A percentile compares a stretch with the other conserved stretches of the same genome.
These are phyloP conservation scores for Sebastiscus tertius DNA, from an alignment of 2,797 vertebrate species.

Conservation along the genomic window DNA sequence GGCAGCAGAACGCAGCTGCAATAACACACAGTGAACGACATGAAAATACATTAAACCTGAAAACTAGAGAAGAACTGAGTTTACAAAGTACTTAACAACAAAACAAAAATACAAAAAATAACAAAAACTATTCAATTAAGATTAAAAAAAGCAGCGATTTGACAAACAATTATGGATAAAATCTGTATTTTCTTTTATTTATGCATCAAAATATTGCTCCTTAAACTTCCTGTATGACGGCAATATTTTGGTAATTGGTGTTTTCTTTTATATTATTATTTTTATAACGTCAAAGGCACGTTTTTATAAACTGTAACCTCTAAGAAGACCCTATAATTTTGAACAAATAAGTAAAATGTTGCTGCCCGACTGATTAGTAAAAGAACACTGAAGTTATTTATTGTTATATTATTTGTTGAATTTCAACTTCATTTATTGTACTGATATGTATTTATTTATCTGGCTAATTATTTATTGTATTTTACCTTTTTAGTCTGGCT, in stretches of 20 bases:
- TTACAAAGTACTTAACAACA: background rate
- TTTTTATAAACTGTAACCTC: background rate
- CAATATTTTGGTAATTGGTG: background rate
- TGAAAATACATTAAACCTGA: background rate
- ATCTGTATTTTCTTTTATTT: background rate
- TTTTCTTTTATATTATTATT: background rate
- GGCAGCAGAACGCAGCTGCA: constrained; percentile 29
- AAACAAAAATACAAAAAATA: background rate
- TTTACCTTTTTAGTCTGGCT: too few species aligned
- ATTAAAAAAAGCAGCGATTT: background rate
- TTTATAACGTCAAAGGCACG: too few species aligned
- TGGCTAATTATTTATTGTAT: too few species aligned
- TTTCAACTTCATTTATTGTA: too few species aligned
- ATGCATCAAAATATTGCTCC: background rate
- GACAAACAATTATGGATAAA: background rate
- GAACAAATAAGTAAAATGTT: background rate
- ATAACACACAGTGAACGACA: background rate
- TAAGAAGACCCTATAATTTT: background rate
- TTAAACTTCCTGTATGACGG: background rate
- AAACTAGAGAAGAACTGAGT: background rate
- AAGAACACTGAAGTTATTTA: too few species aligned
- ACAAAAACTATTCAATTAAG: background rate
- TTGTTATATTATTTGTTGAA: too few species aligned
- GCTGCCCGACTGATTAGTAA: background rate
- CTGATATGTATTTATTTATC: too few species aligned